Base-by-base conservation (phyloP, 2,113 vertebrate species). In the Sialia sialis region DNA sequence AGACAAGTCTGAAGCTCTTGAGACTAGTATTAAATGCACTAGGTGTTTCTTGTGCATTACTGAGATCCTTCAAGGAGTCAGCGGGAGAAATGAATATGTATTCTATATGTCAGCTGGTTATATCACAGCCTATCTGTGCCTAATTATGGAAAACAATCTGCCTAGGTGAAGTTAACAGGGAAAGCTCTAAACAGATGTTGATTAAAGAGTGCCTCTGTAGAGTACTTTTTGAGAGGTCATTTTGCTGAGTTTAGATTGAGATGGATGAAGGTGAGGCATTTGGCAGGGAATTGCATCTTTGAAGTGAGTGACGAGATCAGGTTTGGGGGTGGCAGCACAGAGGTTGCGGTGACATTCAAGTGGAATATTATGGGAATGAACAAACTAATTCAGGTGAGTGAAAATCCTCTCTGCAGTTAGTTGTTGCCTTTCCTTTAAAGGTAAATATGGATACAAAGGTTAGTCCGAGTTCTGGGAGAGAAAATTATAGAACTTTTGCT, bases 131-230 rank as follows among this genome's bases (percentile, higher is more conserved):
- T 88, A 93, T 91, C 89, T 49, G 72, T 64, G 69, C 78, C 94
- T 96, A 95, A 96, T 96, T 97, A 95, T 89, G 90, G 95, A 95
- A 97, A 95, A 97, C 86, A 96, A 83, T 90, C 84, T 89, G 44
- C 64, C 90, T 87, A 82, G 49, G 67, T 81, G 90, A 89, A 94
- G 79, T 95, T 95, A 96, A 94, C 94, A 2, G 90, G 91, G 88
- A 95, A 94, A 78, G 93, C 82, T 95, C 94, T 96, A 95, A 97
- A 96, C 92, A 58, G 86, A 96, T 84, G 83, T 79, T 95, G 91
- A 96, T 96, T 97, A 93, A 95, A 96, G 90, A 95, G 91, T 96
- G 93, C 87, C 95, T 97, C 93, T 95, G 95, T 64, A 96, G 86
- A 91, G 62, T 93, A 79, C 81, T 84, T 96, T 97, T 93, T 43